These are phyloP conservation scores for Steinernema hermaphroditum DNA, from an alignment of 2,888 invertebrate genomes.

Conservation along the genomic window DNA sequence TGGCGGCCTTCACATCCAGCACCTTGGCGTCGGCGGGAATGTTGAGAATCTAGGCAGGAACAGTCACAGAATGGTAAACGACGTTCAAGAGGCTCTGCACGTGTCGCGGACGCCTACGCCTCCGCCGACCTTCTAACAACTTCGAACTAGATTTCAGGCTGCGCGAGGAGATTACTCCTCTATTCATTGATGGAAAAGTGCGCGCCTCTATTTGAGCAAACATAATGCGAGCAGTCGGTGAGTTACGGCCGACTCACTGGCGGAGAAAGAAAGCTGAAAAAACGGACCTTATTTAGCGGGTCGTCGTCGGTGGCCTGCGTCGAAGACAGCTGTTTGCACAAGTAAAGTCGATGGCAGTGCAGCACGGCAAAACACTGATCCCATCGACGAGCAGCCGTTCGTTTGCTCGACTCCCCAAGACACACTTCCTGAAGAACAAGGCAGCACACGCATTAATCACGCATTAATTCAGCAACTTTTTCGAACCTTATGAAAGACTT, in stretches of 20 bases:
- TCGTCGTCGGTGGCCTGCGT: not conserved
- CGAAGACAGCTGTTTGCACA: conserved; percentile 42
- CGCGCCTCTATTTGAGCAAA: conserved; percentile 15
- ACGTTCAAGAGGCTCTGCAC: conserved; percentile 6
- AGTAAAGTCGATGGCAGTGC: conserved; percentile 41
- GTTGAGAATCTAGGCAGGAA: conserved; percentile 27
- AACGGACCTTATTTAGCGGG: conserved; percentile 29
- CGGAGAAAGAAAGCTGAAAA: not conserved
- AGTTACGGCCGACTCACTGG: not conserved
- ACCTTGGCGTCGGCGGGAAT: conserved; percentile 30
- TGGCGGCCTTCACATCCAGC: conserved; percentile 47
- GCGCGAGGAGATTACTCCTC: conserved; percentile 8
- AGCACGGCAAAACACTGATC: conserved; percentile 49
- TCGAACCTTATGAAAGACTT: conserved; percentile 18
- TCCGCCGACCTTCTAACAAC: not conserved
- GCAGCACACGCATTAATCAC: not conserved
- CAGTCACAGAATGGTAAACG: not conserved
- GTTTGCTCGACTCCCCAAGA: conserved; percentile 23
- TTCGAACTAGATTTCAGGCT: conserved; percentile 18
- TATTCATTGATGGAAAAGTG: conserved; percentile 24
- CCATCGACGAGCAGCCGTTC: conserved; percentile 38
- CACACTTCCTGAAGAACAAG: conserved; percentile 24
- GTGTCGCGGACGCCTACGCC: conserved; percentile 1
- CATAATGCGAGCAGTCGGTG: not conserved
- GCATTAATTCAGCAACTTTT: no score